Evolutionary conservation across 2,113 vertebrate species (phyloP), one percentile per base, ranked within the genome.

Genomic region (Oreochromis spilurus): DNA sequence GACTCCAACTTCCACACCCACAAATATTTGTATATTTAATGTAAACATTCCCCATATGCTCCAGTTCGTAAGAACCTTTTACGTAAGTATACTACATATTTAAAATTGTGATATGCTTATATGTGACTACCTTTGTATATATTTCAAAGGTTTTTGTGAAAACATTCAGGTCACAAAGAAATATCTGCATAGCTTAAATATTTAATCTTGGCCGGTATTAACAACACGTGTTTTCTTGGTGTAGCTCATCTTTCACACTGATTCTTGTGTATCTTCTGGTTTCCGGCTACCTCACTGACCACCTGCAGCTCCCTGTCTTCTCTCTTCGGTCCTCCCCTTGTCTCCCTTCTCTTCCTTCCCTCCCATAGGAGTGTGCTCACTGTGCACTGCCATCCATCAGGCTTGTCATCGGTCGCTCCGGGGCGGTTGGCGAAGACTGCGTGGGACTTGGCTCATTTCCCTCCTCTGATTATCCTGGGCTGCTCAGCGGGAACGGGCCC

Each of bases 401-500:
- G 53, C 93, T 95, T 95, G 96, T 96, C 95, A 92, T 87, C 65
- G 82, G 92, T 88, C 85, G 93, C 95, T 95, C 94, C 65, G 83
- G 94, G 95, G 91, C 79, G 62, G 85, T 90, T 89, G 92, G 90
- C 86, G 86, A 88, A 82, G 87, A 83, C 92, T 92, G 88, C 92
- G 90, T 93, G 94, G 94, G 95, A 96, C 93, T 95, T 88, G 89
- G 90, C 95, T 96, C 94, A 96, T 96, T 96, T 96, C 95, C 94
- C 92, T 81, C 89, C 94, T 94, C 94, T 96, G 95, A 96, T 96
- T 96, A 96, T 94, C 89, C 91, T 40, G 12, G 85, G 26, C 91
- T 84, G 83, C 90, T 91, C 89, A 5, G 57, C 29, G 82, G 85
- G 90, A 94, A 88, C 55, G 19, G 62, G 80, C 79, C 57, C 38